phyloP scores from a whole-genome alignment of 64 coral and sea anemone genomes.

The Stichodactyla helianthus region DNA sequence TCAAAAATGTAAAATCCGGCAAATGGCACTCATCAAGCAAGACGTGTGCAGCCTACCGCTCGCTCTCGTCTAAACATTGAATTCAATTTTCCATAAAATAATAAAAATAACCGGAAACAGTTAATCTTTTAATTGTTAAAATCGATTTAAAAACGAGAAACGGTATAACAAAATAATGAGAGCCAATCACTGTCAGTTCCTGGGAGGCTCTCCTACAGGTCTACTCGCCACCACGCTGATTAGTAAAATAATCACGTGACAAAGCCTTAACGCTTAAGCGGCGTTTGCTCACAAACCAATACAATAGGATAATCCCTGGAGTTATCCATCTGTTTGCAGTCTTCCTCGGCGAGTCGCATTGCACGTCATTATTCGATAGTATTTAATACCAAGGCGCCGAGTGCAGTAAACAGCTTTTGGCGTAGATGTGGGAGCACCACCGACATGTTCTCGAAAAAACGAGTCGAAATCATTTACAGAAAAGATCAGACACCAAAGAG shows the following conservation, averaged over 20 bases:
- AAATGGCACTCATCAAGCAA: not conserved
- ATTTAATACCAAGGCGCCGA: not conserved
- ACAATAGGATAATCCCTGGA: not conserved
- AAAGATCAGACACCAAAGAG: not conserved
- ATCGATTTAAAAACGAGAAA: constrained; percentile 7
- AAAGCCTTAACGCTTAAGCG: not conserved
- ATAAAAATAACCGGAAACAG: constrained; percentile 21
- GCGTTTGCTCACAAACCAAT: constrained; percentile 2
- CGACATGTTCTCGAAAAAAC: not conserved
- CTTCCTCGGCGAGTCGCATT: not conserved
- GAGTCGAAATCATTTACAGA: not conserved
- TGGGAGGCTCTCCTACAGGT: not conserved
- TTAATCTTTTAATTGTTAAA: constrained; percentile 25
- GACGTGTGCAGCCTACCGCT: not conserved
- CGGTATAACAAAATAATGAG: not conserved
- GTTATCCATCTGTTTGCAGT: not conserved
- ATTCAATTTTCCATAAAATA: not conserved
- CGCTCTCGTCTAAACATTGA: not conserved
- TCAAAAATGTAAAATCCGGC: not conserved
- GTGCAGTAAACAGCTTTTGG: not conserved
- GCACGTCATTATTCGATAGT: constrained; percentile 1
- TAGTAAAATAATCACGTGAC: constrained; percentile 17
- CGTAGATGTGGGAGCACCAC: not conserved
- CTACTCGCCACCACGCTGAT: not conserved
- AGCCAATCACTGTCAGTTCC: not conserved